Conservation (phyloP, 2,113 vertebrate species). For the Menura novaehollandiae region DNA sequence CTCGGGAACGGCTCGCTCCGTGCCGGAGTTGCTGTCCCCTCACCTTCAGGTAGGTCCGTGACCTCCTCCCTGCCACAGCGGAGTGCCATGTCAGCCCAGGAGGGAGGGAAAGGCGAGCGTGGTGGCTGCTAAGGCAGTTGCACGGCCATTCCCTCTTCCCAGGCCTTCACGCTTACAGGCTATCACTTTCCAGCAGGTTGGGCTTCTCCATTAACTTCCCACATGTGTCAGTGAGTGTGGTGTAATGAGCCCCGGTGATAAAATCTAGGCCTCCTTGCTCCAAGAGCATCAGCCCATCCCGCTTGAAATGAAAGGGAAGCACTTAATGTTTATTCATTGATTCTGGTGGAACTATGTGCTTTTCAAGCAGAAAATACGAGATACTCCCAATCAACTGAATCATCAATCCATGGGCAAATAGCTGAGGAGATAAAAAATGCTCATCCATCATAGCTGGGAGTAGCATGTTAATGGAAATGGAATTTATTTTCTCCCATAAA, state of each 20-base stretch:
- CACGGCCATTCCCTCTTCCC: background rate
- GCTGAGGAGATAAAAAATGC: slow-evolving; percentile 41
- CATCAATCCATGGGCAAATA: slow-evolving; percentile 29
- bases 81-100: background rate
- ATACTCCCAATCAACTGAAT: slow-evolving; percentile 36
- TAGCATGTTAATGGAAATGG: background rate
- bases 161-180: background rate
- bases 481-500: slow-evolving; percentile 28
- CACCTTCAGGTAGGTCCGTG: background rate
- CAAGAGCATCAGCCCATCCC: background rate
- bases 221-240: background rate
- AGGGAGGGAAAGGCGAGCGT: background rate
- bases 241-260: background rate
- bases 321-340: slow-evolving; percentile 58
- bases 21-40: background rate
- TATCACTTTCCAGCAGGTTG: background rate
- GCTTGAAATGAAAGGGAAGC: slow-evolving; percentile 11
- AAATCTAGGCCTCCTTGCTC: background rate
- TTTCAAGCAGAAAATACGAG: slow-evolving; percentile 47
- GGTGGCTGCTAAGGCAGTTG: background rate
- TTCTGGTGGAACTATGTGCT: slow-evolving; percentile 40
- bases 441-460: slow-evolving; percentile 12
- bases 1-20: background rate
- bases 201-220: background rate
- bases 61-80: background rate